Conservation (phyloP, 1,140 invertebrate genomes). For the Heliothis virescens region DNA sequence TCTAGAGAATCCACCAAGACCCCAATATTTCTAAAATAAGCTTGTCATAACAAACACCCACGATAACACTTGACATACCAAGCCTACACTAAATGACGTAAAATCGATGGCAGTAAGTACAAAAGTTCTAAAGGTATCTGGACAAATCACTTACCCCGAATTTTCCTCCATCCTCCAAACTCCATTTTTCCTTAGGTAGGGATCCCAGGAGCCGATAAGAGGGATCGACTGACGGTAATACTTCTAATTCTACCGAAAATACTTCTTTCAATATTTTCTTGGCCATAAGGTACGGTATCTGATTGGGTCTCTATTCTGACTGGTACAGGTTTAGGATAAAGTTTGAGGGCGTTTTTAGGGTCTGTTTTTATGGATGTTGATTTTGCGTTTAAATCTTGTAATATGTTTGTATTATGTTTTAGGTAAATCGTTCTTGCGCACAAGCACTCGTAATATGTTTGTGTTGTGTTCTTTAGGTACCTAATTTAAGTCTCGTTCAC, state of each 20-base stretch:
- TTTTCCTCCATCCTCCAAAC: conserved; percentile 1
- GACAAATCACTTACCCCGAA: conserved; percentile 34
- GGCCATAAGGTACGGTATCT: conserved; percentile 39
- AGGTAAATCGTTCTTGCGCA: no score
- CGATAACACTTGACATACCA: no score
- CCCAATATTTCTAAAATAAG: no score
- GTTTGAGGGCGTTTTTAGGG: not conserved
- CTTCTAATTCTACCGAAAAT: conserved; percentile 51
- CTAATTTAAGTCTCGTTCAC: no score
- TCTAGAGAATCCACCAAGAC: no score
- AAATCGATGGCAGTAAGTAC: not conserved
- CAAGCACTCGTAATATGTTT: no score
- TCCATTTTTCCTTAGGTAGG: conserved; percentile 36
- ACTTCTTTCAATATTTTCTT: conserved; percentile 49
- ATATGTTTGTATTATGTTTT: no score
- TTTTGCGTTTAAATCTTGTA: not conserved
- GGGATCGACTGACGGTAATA: conserved; percentile 41
- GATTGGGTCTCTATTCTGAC: conserved; percentile 28
- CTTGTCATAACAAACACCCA: no score
- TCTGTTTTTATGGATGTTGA: not conserved
- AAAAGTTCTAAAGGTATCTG: conserved; percentile 23
- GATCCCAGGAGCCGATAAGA: conserved; percentile 43
- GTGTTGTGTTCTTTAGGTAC: no score
- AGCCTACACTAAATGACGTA: not conserved
- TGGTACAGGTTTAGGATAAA: not conserved